A percentile compares a stretch with the other conserved stretches of the same genome.
Conservation (phyloP, 1,140 invertebrate genomes). For the Drosophila serrata region DNA sequence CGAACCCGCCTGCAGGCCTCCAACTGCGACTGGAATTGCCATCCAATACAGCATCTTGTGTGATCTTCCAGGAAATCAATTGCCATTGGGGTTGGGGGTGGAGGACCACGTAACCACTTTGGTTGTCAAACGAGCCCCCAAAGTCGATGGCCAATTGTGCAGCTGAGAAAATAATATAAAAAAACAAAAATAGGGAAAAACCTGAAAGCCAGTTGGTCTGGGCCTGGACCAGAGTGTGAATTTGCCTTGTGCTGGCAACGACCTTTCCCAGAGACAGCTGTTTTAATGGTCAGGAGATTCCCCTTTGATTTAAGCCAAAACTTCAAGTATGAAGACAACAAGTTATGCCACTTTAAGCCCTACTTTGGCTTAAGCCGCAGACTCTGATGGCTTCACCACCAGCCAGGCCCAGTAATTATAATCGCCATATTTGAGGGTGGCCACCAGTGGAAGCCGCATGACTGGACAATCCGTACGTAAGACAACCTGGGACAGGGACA, state of each 20-base stretch:
- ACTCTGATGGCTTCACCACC: constrained; percentile 4
- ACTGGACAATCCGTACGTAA: constrained; percentile 23
- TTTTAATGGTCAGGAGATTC: constrained; percentile 4
- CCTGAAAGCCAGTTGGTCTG: constrained; percentile 51
- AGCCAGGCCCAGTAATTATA: constrained; percentile 42
- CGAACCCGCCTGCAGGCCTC: constrained; percentile 33
- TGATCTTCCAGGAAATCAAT: constrained; percentile 69
- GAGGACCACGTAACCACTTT: constrained; percentile 66
- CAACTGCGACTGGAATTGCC: constrained; percentile 63
- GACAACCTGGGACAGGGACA: background rate
- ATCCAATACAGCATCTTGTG: constrained; percentile 65
- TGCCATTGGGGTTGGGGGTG: constrained; percentile 43
- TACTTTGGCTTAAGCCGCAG: background rate
- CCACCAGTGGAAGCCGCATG: constrained; percentile 11
- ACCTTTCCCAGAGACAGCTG: constrained; percentile 57
- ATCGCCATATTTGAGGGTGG: constrained; percentile 31
- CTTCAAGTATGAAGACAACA: background rate
- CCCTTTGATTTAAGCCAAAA: background rate
- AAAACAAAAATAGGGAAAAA: constrained; percentile 3
- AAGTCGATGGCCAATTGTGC: constrained; percentile 70
- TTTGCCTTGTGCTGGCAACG: constrained; percentile 58
- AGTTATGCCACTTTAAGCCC: constrained; percentile 19
- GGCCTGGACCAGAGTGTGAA: constrained; percentile 35
- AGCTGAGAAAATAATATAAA: constrained; percentile 38
- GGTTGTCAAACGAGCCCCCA: constrained; percentile 74